Evolutionary conservation across 2,113 vertebrate species (phyloP), one percentile per base, ranked within the genome.

Genomic region (Protobothrops mucrosquamatus): DNA sequence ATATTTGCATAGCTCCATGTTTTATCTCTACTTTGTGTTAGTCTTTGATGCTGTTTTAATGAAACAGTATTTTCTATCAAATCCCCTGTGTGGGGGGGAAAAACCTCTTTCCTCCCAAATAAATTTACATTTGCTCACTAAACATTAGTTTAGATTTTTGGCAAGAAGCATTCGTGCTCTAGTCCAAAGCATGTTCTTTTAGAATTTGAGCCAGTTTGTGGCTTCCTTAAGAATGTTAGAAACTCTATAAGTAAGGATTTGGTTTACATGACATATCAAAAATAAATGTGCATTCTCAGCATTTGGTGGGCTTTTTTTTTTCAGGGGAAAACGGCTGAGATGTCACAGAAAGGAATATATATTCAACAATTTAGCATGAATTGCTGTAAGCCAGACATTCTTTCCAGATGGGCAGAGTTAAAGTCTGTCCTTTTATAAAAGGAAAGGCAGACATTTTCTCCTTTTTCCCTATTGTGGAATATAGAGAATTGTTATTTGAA

Each of bases 181-280:
- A 91, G 88, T 29, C 88, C 64, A 12, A 22, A 87, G 92, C 91
- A n/a, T 88, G 74, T 95, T 93, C 88, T 95, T 93, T 89, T 93
- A 64, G 74, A 91, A 88, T 95, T 96, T 96, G 93, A 94, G 81
- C 93, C 22, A 93, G 93, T 92, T 94, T 96, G 93, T 95, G 94
- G 95, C 93, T 96, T 95, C 86, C 89, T 93, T 95, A 92, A 91
- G 91, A 91, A 92, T 89, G 4, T 20, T 94, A 74, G 69, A 90
- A 93, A 14, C 89, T 22, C 59, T 91, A 89, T 10, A 94, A 93
- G n/a, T 51, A 91, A 90, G 93, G 91, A 69, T 92, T 74, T 59
- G 2, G 96, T 94, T 95, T 94, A 74, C 87, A 20, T 94, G 94
- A 93, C 90, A 93, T 96, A 26, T 90, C 81, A 2, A 88, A 94